Evolutionary conservation across 1,140 invertebrate species (phyloP), one percentile per base, ranked within the genome.

Genomic region (Monomorium pharaonis): DNA sequence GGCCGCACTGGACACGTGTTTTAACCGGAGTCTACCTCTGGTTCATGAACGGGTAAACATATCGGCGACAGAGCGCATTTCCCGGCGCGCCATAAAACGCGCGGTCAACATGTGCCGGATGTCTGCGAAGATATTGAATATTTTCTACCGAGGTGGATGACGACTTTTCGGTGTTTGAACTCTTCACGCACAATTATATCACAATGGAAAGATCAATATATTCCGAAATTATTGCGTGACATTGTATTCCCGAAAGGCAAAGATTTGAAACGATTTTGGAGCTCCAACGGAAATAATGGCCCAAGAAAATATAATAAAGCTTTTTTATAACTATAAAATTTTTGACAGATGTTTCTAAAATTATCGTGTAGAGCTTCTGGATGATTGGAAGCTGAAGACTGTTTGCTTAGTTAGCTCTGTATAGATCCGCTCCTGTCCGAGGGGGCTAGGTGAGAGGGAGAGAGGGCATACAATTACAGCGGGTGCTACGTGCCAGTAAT

Each of bases 1-100:
- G 67, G 37, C 12, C 12, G 9, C 14, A 30, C 10, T 51, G 63
- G 24, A 70, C 84, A 33, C 5, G 51, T 65, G 84, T 69, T 67
- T 67, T 67, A 62, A 80, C 65, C 24, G 47, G 76, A 60, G 30
- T 86, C 84, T 84, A 75, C 27, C 33, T 67, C 58, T 58, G 58
- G 56, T 69, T 56, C 65, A 56, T 86, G 62, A 65, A n/a, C 33
- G 69, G 4, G 51, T 84, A 86, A 86, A 84, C 58, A 62, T 49
- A 74, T 75, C 27, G 37, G 47, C 58, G 60, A 75, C 69, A 58
- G 80, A 54, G 65, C 62, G 63, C 60, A 60, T 60, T 84, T 67
- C 72, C 69, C 49, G 83, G 60, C 47, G 69, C 18, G 58, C 18
- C 63, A 60, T 86, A 67, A 83, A 86, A 58, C 49, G 37, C 60